Percentiles rank a stretch among this genome's conserved stretches.
These are phyloP conservation scores for Caenorhabditis sp. DNA, from an alignment of 2,888 invertebrate genomes.

Conservation along the genomic window DNA sequence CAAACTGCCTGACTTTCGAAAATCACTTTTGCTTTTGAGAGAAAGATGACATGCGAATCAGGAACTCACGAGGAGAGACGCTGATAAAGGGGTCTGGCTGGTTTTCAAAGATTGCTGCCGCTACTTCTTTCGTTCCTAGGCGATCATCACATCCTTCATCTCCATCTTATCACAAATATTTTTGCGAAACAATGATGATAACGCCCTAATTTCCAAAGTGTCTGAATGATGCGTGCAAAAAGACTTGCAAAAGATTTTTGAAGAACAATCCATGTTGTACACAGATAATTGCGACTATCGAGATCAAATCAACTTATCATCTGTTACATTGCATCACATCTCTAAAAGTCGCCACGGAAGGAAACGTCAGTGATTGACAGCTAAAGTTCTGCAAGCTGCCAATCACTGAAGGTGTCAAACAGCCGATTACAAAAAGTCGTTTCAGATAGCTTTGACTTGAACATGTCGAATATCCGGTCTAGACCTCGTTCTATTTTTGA, in stretches of 20 bases:
- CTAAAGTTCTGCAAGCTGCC: neutral
- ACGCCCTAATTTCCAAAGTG: neutral
- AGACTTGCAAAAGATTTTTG: too few relatives aligned
- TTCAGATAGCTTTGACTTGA: neutral
- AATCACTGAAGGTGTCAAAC: neutral
- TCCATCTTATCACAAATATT: too few relatives aligned
- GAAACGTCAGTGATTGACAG: neutral
- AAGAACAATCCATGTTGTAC: too few relatives aligned
- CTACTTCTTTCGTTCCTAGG: too few relatives aligned
- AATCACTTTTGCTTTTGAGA: slow-evolving; percentile 11
- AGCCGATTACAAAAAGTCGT: neutral
- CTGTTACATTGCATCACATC: neutral
- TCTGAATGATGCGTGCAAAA: too few relatives aligned
- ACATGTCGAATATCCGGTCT: too few relatives aligned
- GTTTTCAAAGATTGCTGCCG: slow-evolving; percentile 26
- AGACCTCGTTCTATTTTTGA: too few relatives aligned
- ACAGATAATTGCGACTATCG: neutral
- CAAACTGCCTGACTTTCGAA: slow-evolving; percentile 16
- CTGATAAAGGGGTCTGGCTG: neutral
- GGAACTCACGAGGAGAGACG: neutral
- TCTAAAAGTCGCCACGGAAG: slow-evolving; percentile 21
- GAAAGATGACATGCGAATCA: slow-evolving; percentile 3
- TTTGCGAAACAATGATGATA: neutral
- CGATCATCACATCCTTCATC: neutral
- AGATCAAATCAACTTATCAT: slow-evolving; percentile 12